Evolutionary conservation across 2,888 invertebrate genomes (phyloP), one percentile per base, ranked within the genome.

Genomic region (Parapristionchus giblindavisi): DNA sequence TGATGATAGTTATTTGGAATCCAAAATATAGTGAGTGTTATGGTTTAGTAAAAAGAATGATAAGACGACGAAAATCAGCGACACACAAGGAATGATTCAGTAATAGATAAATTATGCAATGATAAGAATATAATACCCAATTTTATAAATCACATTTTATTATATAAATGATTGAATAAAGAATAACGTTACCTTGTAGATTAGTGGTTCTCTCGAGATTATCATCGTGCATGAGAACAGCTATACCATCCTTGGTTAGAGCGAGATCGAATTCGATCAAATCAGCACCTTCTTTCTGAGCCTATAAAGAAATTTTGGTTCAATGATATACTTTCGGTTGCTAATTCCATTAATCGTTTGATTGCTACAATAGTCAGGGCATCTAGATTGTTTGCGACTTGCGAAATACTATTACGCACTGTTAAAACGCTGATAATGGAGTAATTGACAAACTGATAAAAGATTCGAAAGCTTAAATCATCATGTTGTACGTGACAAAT

Each of bases 201-300:
- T 75, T 54, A 11, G 60, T 61, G 1, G 76, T 71, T 52, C 93
- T 89, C 85, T 93, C 92, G 75, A 93, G 89, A 0, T 92, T 92
- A 76, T 90, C 89, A 87, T 94, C 94, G 85, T 94, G 94, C 75
- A 94, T 92, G 24, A 94, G 88, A 56, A 94, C 91, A 27, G 94
- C 91, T 75, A 93, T 91, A 38, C 92, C 92, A 87, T 94, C 94
- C 78, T 91, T 91, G 0, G 93, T 93, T 38, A 93, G 89, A 24
- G 91, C 89, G 8, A 94, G 91, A 88, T 94, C 94, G 83, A 94
- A 91, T 89, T 94, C 94, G 1, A 94, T 91, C 34, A 92, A 92
- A 84, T 91, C 91, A 83, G 93, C 93, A 0, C 93, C 93, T 79
- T 91, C 91, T 71, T 91, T 91, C 75, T 91, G 91, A 79, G 93